Base-by-base conservation (phyloP, 2,888 invertebrate genomes). In the Drosophila leonis region DNA sequence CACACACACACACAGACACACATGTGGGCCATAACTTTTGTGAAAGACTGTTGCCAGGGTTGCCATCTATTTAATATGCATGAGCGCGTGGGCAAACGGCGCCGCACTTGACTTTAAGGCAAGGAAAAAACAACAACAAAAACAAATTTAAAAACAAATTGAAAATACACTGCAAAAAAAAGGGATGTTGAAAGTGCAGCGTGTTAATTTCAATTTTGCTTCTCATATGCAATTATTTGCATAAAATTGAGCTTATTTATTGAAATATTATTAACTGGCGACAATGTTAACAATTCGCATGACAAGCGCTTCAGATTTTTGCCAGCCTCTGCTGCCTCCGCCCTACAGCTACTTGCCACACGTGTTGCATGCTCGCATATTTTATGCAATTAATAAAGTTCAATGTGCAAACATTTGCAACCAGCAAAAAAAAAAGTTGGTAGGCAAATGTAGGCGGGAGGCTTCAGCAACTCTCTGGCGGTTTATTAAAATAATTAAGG, bases 401-500 rank as follows among this genome's bases (percentile, higher is more conserved):
- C 67, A 72, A 72, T 83, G 65, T 66, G 82, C 77, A 88, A 83
- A 86, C 74, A 86, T 82, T 78, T 83, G 72, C 79, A 29, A 48
- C 35, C 24, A 29, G n/a, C 15, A 48, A 12, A 31, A 31, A 18
- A 65, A 64, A 54, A 70, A 63, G 57, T 20, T 42, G 51, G 33
- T 1, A n/a, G n/a, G n/a, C 31, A 18, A 18, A 35, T 6, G 24
- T 2, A n/a, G 24, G 52, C n/a, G 62, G 46, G 49, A n/a, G 62
- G 48, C 59, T 71, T 61, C 65, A 57, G 65, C 77, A 24, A 69
- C 79, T 69, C 82, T 70, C 80, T 69, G 75, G 72, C 75, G 74
- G 82, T 81, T 87, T 87, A 88, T 83, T 88, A 88, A 88, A 90
- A 87, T 90, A 88, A 88, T 88, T 90, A 79, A 83, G 88, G 84